Conservation (phyloP, 2,888 invertebrate genomes). For the Hetaerina titia region DNA sequence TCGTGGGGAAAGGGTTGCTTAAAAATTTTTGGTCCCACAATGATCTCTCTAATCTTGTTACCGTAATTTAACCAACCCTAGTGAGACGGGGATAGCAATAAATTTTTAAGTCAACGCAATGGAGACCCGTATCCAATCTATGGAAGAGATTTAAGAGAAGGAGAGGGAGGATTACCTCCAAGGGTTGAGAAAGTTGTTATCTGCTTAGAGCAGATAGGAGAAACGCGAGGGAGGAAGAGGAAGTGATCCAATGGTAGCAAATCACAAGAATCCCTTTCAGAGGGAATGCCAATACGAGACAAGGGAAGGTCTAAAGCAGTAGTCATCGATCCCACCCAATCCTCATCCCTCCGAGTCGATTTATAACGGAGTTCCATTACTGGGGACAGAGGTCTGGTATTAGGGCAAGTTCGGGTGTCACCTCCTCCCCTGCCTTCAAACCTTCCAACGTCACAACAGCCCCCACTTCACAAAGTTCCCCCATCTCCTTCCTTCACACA, state of each 20-base stretch:
- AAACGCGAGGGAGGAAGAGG: not conserved
- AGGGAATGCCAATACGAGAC: slow-evolving; percentile 32
- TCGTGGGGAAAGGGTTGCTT: no score
- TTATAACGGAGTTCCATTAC: not conserved
- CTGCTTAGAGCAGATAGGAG: not conserved
- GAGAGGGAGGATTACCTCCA: no score
- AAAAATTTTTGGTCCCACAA: no score
- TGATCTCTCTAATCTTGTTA: no score
- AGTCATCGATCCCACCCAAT: not conserved
- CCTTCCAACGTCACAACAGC: not conserved
- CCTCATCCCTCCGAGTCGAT: not conserved
- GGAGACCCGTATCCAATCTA: no score
- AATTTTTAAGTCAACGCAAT: no score
- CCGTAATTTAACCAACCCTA: no score
- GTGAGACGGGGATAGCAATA: no score
- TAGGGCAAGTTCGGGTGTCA: not conserved
- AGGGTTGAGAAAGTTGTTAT: no score
- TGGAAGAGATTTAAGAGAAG: no score
- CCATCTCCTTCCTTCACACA: not conserved
- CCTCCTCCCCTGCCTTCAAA: not conserved
- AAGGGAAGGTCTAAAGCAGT: not conserved
- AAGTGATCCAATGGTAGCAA: not conserved
- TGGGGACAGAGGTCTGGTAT: not conserved
- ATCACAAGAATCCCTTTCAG: not conserved
- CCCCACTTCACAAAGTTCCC: not conserved